Evolutionary conservation across 2,888 invertebrate species (phyloP).

Genomic region (Disparrhopalites patrizii): DNA sequence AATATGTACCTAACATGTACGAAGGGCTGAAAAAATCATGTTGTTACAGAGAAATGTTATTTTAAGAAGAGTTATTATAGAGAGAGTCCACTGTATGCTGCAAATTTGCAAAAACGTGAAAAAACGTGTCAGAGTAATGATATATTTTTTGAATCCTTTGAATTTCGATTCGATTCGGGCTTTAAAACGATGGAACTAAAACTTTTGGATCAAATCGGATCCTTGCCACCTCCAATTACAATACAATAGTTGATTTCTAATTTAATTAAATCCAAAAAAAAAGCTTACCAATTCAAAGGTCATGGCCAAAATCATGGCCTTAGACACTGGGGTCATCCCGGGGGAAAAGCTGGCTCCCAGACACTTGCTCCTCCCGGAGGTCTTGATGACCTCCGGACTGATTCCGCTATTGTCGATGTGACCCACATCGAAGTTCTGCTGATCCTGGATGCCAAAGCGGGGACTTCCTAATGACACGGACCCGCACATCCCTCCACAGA

Average conservation of each 20-base stretch:
- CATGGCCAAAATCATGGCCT: not conserved
- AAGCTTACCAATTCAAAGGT: not conserved
- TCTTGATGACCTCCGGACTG: not conserved
- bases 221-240: too few species aligned
- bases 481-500: not conserved
- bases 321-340: not conserved
- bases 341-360: not conserved
- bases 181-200: too few species aligned
- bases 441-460: not conserved
- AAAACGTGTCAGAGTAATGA: too few species aligned
- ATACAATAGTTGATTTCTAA: not conserved
- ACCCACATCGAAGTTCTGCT: not conserved
- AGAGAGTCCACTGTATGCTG: too few species aligned
- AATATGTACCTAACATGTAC: too few species aligned
- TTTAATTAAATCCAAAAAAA: not conserved
- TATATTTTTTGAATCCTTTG: too few species aligned
- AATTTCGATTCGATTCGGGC: too few species aligned
- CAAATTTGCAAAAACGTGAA: too few species aligned
- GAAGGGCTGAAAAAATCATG: too few species aligned
- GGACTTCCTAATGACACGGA: not conserved
- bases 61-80: too few species aligned
- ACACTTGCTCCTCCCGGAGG: not conserved
- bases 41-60: too few species aligned
- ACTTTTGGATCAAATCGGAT: too few species aligned
- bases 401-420: not conserved